Percentiles rank a stretch among this genome's conserved stretches.
Evolutionary conservation across 2,888 invertebrate genomes (phyloP).

Genomic region (Lamproptera curius): DNA sequence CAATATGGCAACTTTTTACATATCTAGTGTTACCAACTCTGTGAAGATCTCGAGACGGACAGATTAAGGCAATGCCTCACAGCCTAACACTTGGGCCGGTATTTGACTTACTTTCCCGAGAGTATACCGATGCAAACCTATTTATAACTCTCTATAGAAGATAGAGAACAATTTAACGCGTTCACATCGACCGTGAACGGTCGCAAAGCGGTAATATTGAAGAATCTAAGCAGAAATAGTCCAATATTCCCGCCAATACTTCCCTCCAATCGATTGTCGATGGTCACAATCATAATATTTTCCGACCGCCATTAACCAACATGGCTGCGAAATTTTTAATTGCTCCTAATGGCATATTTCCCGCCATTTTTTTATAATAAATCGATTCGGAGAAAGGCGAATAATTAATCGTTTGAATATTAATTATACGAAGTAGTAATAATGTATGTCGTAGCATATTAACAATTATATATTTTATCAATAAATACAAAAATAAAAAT

Average conservation of each 20-base stretch:
- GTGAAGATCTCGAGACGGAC: not conserved
- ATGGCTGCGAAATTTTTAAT: slow-evolving; percentile 17
- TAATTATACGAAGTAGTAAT: too few species aligned
- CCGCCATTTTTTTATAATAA: too few species aligned
- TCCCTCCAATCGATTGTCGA: slow-evolving; percentile 10
- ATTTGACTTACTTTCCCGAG: not conserved
- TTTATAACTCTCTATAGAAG: too few species aligned
- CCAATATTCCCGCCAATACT: slow-evolving; percentile 11
- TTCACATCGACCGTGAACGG: not conserved
- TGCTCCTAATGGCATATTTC: too few species aligned
- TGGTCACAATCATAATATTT: slow-evolving; percentile 15
- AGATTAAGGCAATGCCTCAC: not conserved
- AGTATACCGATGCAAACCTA: too few species aligned
- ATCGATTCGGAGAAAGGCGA: too few species aligned
- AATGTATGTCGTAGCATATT: too few species aligned
- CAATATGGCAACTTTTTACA: too few species aligned
- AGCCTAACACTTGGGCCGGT: not conserved
- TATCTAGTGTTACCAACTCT: not conserved
- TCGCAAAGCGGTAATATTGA: slow-evolving; percentile 3
- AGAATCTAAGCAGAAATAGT: slow-evolving; percentile 5
- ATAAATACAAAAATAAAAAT: too few species aligned
- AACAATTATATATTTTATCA: too few species aligned
- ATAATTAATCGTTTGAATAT: too few species aligned
- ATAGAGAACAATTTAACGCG: too few species aligned
- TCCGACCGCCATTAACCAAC: not conserved